Evolutionary conservation across 2,888 invertebrate species (phyloP), one percentile per base, ranked within the genome.

Genomic region (Perithous albicinctus): DNA sequence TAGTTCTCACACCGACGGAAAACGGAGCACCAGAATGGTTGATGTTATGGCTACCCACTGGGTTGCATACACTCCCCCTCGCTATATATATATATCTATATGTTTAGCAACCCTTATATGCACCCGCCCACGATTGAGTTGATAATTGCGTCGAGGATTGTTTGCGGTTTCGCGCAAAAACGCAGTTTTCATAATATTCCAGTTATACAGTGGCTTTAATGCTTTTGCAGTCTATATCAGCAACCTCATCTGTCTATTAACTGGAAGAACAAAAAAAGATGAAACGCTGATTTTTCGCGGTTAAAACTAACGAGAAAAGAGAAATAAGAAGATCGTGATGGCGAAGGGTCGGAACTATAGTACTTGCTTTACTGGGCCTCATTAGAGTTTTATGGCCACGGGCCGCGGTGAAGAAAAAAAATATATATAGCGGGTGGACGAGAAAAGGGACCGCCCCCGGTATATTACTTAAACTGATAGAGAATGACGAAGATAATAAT

Each of bases 361-460:
- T 78, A 75, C 76, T 80, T 77, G 79, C 74, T 83, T 83, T 77
- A 84, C 74, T 59, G 83, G 77, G 75, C 61, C 85, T 86, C 85
- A 85, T 86, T 86, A 85, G 81, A 81, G 79, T 83, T 84, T 86
- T 85, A 85, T 73, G 69, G 51, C 56, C 51, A 18, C 59, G 67
- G 41, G 54, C 43, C 63, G 41, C 38, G 64, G 35, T 32, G 61
- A 59, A 51, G 78, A 38, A 66, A 29, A 51, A 51, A 59, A 67
- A 63, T 6, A 63, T 32, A 35, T 59, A 35, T 38, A 20, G 26
- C 46, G 70, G n/a, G 46, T 61, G 61, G 54, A 78, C 63, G 67
- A 63, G 73, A 43, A 41, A 15, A 48, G 59, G 38, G 48, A 72
- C 76, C 56, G 48, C 66, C 63, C 73, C 46, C 80, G 67, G 72